These are phyloP conservation scores for Gallinago undulata DNA, from an alignment of 2,113 vertebrate genomes.

Conservation along the genomic window DNA sequence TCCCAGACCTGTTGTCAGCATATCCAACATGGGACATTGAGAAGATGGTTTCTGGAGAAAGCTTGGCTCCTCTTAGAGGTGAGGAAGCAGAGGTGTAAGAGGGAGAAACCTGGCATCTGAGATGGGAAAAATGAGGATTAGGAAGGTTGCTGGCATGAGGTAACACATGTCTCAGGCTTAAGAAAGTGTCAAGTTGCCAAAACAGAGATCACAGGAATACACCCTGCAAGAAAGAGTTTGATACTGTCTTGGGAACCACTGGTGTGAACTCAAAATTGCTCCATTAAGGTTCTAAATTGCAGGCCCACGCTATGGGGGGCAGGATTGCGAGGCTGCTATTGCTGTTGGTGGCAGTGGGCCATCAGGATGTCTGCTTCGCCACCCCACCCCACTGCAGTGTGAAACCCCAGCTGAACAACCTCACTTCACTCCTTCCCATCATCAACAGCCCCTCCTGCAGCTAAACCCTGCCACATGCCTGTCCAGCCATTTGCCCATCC, in stretches of 20 bases:
- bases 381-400: accelerated
- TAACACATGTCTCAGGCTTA: background rate
- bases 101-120: background rate
- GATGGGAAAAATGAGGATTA: background rate
- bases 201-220: background rate
- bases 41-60: background rate
- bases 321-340: background rate
- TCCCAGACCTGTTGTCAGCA: background rate
- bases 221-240: background rate
- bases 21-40: accelerated
- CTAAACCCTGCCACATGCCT: background rate
- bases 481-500: background rate
- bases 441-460: background rate
- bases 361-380: background rate
- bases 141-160: background rate
- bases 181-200: background rate
- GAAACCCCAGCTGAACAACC: background rate
- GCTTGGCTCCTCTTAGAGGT: background rate
- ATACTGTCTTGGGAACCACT: background rate
- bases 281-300: background rate
- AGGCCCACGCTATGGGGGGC: background rate
- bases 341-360: background rate
- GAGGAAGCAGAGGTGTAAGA: background rate
- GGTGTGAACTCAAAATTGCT: background rate
- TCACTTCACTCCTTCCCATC: background rate